Percentiles rank a stretch among this genome's conserved stretches.
These are phyloP conservation scores for Aplodontia rufa DNA, from an alignment of 2,113 vertebrate species.

Conservation along the genomic window DNA sequence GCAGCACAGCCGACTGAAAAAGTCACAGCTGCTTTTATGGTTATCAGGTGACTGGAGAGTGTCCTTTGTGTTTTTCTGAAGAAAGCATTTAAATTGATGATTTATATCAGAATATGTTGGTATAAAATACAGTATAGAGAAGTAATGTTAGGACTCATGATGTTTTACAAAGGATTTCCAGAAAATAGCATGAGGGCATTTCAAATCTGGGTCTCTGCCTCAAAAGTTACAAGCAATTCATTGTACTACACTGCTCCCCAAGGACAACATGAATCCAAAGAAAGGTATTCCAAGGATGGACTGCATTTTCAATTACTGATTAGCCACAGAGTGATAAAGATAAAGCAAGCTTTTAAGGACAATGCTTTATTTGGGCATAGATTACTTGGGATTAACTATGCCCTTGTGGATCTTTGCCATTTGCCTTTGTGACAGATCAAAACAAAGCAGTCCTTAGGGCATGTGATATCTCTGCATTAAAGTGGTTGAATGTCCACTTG, in stretches of 20 bases:
- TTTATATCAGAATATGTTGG: not conserved
- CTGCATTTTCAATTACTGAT: constrained; percentile 1
- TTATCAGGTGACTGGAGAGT: not conserved
- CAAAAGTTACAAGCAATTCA: not conserved
- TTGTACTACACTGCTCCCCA: not conserved
- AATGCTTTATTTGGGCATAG: not conserved
- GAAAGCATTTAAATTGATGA: not conserved
- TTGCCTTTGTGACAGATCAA: not conserved
- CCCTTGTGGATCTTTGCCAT: not conserved
- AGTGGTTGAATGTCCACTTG: not conserved
- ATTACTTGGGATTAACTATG: not conserved
- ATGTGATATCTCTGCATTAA: not conserved
- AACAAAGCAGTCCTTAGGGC: not conserved
- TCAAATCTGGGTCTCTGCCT: not conserved
- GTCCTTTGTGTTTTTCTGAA: not conserved
- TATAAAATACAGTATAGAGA: not conserved
- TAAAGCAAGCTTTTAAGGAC: not conserved
- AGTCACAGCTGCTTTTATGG: not conserved
- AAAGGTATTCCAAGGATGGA: not conserved
- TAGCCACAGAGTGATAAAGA: not conserved
- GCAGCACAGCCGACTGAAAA: not conserved
- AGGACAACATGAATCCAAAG: not conserved
- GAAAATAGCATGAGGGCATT: not conserved
- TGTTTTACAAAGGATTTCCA: not conserved
- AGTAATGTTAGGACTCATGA: not conserved